Conservation (phyloP, 2,797 vertebrate genomes). For the Pangasius krempfi region DNA sequence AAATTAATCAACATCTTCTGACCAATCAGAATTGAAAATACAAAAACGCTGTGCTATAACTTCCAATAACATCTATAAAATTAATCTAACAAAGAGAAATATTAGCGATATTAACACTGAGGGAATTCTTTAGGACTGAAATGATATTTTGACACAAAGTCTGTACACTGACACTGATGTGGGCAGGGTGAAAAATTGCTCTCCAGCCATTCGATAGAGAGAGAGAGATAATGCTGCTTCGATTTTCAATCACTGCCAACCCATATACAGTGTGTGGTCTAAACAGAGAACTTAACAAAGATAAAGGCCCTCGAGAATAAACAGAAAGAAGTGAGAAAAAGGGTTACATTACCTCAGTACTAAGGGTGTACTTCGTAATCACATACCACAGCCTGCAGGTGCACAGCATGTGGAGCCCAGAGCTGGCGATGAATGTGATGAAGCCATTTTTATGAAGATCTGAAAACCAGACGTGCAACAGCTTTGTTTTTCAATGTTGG, state of each 20-base stretch:
- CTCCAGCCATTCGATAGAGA: background rate
- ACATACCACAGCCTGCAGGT: conserved; percentile 88
- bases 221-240: background rate
- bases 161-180: background rate
- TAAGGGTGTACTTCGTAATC: conserved; percentile 79
- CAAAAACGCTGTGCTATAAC: too few relatives aligned
- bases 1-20: background rate
- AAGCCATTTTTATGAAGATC: conserved; percentile 87
- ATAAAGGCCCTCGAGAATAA: background rate
- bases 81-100: background rate
- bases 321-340: conserved; percentile 4
- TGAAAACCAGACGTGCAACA: conserved; percentile 66
- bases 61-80: background rate
- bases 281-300: background rate
- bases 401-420: conserved; percentile 86
- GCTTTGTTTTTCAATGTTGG: too few relatives aligned
- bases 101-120: background rate
- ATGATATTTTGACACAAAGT: background rate
- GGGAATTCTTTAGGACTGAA: background rate
- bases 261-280: background rate
- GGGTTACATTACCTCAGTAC: conserved; percentile 80
- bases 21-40: background rate
- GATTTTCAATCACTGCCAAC: background rate
- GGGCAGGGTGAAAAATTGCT: too few relatives aligned
- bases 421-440: conserved; percentile 81